These are phyloP conservation scores for Melospiza georgiana DNA, from an alignment of 2,113 vertebrate species.

Conservation along the genomic window DNA sequence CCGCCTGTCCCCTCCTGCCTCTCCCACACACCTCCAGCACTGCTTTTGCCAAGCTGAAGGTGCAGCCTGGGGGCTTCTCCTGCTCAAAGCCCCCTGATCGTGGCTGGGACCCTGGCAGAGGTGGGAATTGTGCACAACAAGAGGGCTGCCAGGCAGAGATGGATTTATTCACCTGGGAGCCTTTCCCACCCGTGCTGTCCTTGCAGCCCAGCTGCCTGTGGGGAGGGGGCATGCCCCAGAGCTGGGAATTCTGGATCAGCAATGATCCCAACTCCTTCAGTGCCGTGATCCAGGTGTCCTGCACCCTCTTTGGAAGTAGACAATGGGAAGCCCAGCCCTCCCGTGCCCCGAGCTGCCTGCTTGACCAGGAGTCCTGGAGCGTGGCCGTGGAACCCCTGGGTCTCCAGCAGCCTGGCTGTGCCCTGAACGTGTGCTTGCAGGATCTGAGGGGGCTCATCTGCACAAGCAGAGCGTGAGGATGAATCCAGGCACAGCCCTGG, in stretches of 20 bases:
- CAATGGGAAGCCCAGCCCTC: background rate
- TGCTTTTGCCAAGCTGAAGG: background rate
- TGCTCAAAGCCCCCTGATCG: background rate
- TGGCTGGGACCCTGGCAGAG: background rate
- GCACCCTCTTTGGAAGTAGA: background rate
- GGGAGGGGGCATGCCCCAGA: background rate
- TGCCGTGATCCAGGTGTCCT: background rate
- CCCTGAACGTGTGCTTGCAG: background rate
- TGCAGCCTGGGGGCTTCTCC: accelerated
- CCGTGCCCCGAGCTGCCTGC: background rate
- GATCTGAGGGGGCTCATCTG: background rate
- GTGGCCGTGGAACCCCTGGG: background rate
- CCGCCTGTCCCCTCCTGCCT: background rate
- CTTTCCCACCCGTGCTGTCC: background rate
- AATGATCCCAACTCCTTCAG: background rate
- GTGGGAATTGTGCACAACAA: background rate
- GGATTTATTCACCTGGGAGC: slow-evolving; percentile 43
- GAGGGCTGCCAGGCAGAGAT: background rate
- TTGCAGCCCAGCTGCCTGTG: slow-evolving; percentile 34
- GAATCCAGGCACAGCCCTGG: background rate
- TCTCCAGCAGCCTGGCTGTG: background rate
- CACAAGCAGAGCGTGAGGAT: background rate
- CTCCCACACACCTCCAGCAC: background rate
- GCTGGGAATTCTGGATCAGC: background rate
- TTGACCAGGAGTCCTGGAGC: background rate